Conservation (phyloP, 2,888 invertebrate species). For the Drosophila mulleri region DNA sequence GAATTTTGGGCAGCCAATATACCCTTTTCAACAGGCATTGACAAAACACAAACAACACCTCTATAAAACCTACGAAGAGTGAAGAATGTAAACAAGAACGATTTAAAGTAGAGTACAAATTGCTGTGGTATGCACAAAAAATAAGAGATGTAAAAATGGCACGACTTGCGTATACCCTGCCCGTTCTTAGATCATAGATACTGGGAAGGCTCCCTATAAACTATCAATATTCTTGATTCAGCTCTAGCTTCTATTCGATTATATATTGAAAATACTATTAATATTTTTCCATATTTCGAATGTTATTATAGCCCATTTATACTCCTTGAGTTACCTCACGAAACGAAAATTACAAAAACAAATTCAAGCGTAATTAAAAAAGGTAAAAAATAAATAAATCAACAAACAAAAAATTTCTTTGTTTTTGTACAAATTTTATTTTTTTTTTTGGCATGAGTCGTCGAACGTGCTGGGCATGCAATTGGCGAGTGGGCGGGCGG, state of each 20-base stretch:
- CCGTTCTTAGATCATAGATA: not conserved
- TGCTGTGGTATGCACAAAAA: slow-evolving; percentile 27
- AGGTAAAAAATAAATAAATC: slow-evolving; percentile 9
- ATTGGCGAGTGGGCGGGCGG: slow-evolving; percentile 6
- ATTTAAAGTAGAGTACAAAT: slow-evolving; percentile 45
- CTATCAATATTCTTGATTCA: too few species aligned
- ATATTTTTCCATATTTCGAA: not conserved
- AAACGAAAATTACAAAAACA: slow-evolving; percentile 6
- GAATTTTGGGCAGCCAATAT: not conserved
- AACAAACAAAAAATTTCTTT: not conserved
- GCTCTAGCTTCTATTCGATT: too few species aligned
- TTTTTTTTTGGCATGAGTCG: not conserved
- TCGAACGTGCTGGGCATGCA: slow-evolving; percentile 35
- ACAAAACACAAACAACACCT: slow-evolving; percentile 26
- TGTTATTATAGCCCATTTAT: not conserved
- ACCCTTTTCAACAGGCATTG: not conserved
- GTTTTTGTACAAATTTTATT: not conserved
- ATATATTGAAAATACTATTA: not conserved
- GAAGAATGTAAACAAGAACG: slow-evolving; percentile 60
- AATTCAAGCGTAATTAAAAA: slow-evolving; percentile 42
- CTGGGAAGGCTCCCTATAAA: too few species aligned
- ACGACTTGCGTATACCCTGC: slow-evolving; percentile 8
- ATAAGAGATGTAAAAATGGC: not conserved
- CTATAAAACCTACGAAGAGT: slow-evolving; percentile 36
- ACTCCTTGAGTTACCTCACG: not conserved